Evolutionary conservation across 2,888 invertebrate species (phyloP).

Genomic region (Ischnus inquisitorius): DNA sequence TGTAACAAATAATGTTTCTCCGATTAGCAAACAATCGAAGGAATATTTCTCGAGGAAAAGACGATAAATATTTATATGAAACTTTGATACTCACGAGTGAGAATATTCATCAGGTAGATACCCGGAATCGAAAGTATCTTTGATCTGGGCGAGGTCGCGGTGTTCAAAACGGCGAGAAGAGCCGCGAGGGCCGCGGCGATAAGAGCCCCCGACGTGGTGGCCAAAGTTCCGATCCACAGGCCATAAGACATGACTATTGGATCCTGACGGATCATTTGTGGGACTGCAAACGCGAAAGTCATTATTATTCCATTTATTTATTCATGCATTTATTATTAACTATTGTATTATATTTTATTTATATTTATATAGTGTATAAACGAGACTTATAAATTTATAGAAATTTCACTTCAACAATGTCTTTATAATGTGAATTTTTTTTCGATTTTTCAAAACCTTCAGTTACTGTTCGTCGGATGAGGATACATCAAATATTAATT

Average conservation of each 20-base stretch:
- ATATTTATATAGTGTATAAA: no score
- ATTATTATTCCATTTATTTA: not conserved
- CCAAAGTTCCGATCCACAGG: constrained; percentile 92
- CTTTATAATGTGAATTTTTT: no score
- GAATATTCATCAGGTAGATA: constrained; percentile 92
- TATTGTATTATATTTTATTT: no score
- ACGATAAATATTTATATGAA: constrained; percentile 83
- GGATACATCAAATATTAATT: no score
- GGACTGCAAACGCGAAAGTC: constrained; percentile 86
- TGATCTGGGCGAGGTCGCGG: constrained; percentile 91
- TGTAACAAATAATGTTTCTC: constrained; percentile 79
- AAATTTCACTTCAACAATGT: no score
- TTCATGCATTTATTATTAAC: no score
- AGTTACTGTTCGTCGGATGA: no score
- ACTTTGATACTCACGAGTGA: constrained; percentile 88
- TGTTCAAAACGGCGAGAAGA: constrained; percentile 92
- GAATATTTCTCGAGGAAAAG: constrained; percentile 85
- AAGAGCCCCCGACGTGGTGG: constrained; percentile 90
- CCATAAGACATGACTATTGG: constrained; percentile 89
- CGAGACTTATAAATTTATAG: no score
- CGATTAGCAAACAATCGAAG: constrained; percentile 24
- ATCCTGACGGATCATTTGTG: constrained; percentile 88
- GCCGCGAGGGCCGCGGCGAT: constrained; percentile 90
- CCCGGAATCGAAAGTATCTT: constrained; percentile 89
- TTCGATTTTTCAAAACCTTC: no score